These are phyloP conservation scores for Leptura quadrifasciata DNA, from an alignment of 2,888 invertebrate species.

Conservation along the genomic window DNA sequence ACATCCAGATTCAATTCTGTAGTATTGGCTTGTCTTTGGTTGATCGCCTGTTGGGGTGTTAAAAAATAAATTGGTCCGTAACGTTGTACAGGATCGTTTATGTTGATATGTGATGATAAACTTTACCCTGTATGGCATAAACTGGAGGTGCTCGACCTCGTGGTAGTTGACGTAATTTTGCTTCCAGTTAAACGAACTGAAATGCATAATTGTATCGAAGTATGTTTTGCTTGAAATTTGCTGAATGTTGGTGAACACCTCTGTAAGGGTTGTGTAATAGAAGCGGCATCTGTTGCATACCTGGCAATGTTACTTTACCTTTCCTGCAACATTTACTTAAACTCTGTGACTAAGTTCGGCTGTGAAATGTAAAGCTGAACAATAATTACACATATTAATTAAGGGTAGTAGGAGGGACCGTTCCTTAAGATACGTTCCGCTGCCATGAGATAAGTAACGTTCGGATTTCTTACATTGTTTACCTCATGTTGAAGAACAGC, in stretches of 20 bases:
- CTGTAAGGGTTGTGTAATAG: neutral
- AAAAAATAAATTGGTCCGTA: slow-evolving; percentile 15
- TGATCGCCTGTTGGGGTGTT: neutral
- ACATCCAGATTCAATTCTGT: neutral
- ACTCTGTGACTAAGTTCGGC: neutral
- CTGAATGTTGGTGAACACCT: neutral
- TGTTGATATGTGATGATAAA: neutral
- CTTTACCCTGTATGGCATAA: too few relatives aligned
- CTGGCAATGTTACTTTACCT: neutral
- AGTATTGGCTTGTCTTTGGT: neutral
- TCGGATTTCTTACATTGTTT: neutral
- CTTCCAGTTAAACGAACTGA: slow-evolving; percentile 10
- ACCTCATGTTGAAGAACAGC: neutral
- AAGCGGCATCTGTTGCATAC: neutral
- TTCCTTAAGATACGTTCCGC: neutral
- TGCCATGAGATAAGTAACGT: neutral
- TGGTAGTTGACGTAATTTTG: slow-evolving; percentile 2
- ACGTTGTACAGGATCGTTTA: neutral
- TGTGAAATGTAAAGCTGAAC: neutral
- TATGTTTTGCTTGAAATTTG: neutral
- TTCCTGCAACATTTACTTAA: neutral
- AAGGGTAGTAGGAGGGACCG: neutral
- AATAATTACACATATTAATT: neutral
- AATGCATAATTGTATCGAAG: slow-evolving; percentile 10
- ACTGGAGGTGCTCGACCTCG: neutral